Evolutionary conservation across 2,797 vertebrate species (phyloP).

Genomic region (Dicrostonyx torquatus): DNA sequence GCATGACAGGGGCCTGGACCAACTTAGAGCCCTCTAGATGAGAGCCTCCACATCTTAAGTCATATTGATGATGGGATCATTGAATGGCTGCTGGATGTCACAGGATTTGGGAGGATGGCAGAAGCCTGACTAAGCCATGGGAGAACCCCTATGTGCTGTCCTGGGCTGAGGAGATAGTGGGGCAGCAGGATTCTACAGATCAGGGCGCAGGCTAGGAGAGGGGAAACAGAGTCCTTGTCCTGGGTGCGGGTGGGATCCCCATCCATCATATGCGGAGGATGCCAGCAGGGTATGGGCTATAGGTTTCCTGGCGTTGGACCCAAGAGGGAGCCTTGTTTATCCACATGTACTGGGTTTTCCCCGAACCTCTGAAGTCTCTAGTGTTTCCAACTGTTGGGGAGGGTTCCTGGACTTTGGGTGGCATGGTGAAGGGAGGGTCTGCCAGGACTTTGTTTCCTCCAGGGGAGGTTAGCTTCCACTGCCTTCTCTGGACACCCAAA

Average conservation of each 20-base stretch:
- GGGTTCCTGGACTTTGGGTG: background rate
- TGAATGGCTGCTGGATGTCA: background rate
- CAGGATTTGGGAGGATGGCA: background rate
- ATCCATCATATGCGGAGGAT: background rate
- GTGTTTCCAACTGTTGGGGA: background rate
- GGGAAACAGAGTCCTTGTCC: background rate
- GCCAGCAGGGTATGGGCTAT: rapidly evolving
- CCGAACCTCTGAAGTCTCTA: too few species aligned
- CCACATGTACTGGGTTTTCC: background rate
- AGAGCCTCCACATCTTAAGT: background rate
- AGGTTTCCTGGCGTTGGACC: background rate
- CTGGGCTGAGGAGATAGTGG: background rate
- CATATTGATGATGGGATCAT: background rate
- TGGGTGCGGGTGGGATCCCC: background rate
- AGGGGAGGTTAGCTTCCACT: background rate
- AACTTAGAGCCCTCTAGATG: background rate
- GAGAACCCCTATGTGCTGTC: background rate
- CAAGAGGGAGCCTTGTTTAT: background rate
- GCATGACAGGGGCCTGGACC: background rate
- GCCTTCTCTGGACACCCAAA: background rate
- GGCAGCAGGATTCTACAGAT: background rate
- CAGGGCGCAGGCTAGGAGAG: background rate
- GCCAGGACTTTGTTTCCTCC: background rate
- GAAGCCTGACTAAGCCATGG: background rate
- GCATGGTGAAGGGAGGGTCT: background rate